Evolutionary conservation across 1,140 invertebrate genomes (phyloP), one percentile per base, ranked within the genome.

Genomic region (Himalopsyche phryganea): DNA sequence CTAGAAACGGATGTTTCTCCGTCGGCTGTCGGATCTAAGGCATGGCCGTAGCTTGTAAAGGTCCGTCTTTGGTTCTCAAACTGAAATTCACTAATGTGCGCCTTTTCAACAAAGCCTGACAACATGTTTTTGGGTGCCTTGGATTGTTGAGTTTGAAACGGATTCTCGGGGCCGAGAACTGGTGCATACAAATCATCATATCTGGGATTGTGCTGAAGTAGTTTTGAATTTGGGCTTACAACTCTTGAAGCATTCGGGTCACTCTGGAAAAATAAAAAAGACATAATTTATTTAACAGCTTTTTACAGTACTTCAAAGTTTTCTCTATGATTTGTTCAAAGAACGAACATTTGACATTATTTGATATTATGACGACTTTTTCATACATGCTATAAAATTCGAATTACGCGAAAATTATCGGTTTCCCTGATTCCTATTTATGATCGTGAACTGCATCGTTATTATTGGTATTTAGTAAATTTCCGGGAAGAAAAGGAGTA

Each of bases 61-160:
- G 95, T 98, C 69, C 94, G 80, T 60, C 97, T 81, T 70, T 99
- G 96, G 72, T 93, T 96, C 77, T 99, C 97, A 84, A 99, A 99
- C 66, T 98, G 91, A 76, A 98, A 99, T 67, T 94, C 91, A 77
- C 88, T 98, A 20, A 99, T 86, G 74, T 98, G 92, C 3, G 96
- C 93, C 65, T 89, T 84, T 72, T 99, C 98, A 3, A 98, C 90
- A 81, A 87, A 97, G 10, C 97, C 98, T 18, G 96, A 88, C 0
- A 99, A 74, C 57, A 90, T 96, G 72, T 99, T 99, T 70, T 93
- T 92, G 1, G 80, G 69, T 1, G 93, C 89, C 63, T 82, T 85
- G 72, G 94, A 87, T 69, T 97, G 94, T 67, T 92, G 83, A 0
- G 93, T 94, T 75, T 90, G 85, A 70, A 90, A 92, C 1, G 95